Evolutionary conservation across 2,888 invertebrate genomes (phyloP).

Genomic region (Drosophila hawaiiensis): DNA sequence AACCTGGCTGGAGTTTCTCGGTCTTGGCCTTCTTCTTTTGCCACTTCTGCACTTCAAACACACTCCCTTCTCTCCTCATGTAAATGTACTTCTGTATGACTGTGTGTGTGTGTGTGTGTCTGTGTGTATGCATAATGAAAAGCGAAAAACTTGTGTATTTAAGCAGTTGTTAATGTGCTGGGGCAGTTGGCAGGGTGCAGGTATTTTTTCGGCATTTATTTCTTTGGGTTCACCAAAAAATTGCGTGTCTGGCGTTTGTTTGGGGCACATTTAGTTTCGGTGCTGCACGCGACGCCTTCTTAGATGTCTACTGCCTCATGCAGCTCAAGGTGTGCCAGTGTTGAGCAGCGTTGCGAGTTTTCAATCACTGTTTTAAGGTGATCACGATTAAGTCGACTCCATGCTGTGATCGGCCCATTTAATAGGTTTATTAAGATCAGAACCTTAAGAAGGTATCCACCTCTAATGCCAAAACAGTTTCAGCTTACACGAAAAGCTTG

Average conservation of each 20-base stretch:
- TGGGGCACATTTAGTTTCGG: conserved; percentile 49
- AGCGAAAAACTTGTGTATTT: conserved; percentile 69
- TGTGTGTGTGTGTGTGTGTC: conserved; percentile 2
- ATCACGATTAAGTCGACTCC: neutral
- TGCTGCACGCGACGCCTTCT: conserved; percentile 65
- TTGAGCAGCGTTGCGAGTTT: conserved; percentile 16
- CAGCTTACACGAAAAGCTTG: neutral
- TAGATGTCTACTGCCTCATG: conserved; percentile 41
- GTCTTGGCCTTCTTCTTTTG: conserved; percentile 43
- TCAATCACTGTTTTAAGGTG: neutral
- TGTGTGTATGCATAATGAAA: conserved; percentile 34
- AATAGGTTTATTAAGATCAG: neutral
- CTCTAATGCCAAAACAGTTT: rapidly evolving
- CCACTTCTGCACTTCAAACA: conserved; percentile 45
- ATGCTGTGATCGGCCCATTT: neutral
- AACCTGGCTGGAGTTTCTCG: conserved; percentile 43
- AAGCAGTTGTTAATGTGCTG: conserved; percentile 75
- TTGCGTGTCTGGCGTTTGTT: conserved; percentile 71
- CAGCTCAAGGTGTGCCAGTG: conserved; percentile 27
- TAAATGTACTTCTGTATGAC: conserved; percentile 55
- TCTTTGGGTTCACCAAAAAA: conserved; percentile 34
- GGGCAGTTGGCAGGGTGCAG: conserved; percentile 25
- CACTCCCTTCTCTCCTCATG: conserved; percentile 9
- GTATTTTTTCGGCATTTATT: neutral
- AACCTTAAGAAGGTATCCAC: neutral